phyloP scores from a whole-genome alignment of 1,140 invertebrate species.

The Caerostris darwini region DNA sequence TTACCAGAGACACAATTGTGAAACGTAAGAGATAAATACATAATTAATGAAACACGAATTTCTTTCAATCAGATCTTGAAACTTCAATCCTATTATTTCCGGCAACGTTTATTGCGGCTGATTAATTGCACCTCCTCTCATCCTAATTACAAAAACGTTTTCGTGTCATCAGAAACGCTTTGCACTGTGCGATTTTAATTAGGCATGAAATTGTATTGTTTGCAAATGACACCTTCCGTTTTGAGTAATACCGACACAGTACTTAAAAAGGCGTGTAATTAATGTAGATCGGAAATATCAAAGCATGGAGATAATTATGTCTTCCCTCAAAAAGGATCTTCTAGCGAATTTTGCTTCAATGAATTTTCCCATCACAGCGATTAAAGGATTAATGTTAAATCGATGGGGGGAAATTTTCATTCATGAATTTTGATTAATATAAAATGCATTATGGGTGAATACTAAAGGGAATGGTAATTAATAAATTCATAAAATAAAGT shows the following conservation, averaged over 20 bases:
- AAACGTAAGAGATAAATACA: background rate
- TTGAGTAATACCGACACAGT: background rate
- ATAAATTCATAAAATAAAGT: no score
- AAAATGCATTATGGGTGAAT: background rate
- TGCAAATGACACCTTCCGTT: conserved; percentile 10
- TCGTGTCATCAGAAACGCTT: background rate
- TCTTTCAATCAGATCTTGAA: background rate
- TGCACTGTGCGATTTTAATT: conserved; percentile 12
- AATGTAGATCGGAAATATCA: conserved; percentile 30
- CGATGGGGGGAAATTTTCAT: background rate
- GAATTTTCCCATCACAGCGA: background rate
- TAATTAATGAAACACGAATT: background rate
- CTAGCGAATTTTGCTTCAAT: background rate
- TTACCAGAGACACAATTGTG: background rate
- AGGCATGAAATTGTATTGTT: conserved; percentile 13
- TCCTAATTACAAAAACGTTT: background rate
- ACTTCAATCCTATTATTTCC: background rate
- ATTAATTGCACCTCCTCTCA: conserved; percentile 11
- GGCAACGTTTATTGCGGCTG: background rate
- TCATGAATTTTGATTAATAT: background rate
- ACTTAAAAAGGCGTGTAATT: background rate
- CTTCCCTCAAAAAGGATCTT: background rate
- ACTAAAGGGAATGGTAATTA: background rate
- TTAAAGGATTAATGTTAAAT: background rate
- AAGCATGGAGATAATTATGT: background rate